Base-by-base conservation (phyloP, 2,113 vertebrate species). In the Trichomycterus rosablanca region DNA sequence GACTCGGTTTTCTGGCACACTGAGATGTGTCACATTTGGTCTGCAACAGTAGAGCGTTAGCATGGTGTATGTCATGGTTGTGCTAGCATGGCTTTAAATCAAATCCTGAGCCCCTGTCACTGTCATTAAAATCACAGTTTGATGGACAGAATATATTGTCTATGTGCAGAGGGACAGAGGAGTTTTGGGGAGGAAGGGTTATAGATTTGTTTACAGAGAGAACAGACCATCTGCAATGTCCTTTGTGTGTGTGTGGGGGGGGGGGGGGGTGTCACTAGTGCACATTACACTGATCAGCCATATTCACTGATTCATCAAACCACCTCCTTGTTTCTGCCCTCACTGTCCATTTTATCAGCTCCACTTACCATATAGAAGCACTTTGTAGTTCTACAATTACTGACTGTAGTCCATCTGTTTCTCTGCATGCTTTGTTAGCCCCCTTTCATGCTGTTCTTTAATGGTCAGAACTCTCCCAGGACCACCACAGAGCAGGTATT, bases 41-140 rank as follows among this genome's bases (percentile, higher is more conserved):
- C 15, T 11, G 3, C 12, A 15, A 16, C 39, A 35, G 8, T 44
- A 63, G 39, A 15, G 26, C 9, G 4, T 30, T 9, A 11, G 23
- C 1, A 7, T 18, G 14, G 42, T 60, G 3, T 46, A 18, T 24
- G 22, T 54, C 28, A 30, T 42, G 1, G 2, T 28, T 66, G 56
- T 70, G 52, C 75, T 63, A 23, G 5, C 28, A 56, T 60, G 58
- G 46, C 8, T 58, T 53, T 69, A 59, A 76, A 83, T 84, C 80
- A 71, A 81, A 42, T 52, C 63, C 50, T 61, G 63, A 55, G 51
- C 56, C 60, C 45, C 68, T 77, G 79, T 78, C 78, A 69, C 59
- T 74, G 61, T 51, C 66, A 80, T 78, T 34, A 72, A 20, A 64
- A 23, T 3, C 39, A 61, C 43, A 35, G 62, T 52, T 74, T 77